These are phyloP conservation scores for Pseudonaja textilis DNA, from an alignment of 2,113 vertebrate genomes.

Conservation along the genomic window DNA sequence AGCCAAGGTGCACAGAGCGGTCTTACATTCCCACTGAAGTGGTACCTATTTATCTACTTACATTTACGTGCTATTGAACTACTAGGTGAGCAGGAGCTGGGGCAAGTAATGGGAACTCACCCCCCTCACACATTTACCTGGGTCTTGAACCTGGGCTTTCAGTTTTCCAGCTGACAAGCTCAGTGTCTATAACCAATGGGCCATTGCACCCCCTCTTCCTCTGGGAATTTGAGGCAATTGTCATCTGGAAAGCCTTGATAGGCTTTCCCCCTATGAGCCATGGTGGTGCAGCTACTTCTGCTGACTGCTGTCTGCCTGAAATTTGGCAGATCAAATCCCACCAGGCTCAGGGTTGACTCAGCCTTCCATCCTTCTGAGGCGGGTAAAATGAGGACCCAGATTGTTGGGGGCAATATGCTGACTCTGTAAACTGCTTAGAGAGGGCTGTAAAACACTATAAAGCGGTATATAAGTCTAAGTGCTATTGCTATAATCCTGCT, in stretches of 20 bases:
- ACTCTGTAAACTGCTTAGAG: no score
- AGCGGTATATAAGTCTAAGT: no score
- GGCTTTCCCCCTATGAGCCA: not conserved
- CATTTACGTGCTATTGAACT: not conserved
- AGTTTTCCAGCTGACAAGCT: not conserved
- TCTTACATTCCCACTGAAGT: not conserved
- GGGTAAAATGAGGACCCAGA: no score
- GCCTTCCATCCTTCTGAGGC: no score
- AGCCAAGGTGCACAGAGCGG: fast-evolving
- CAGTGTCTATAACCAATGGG: no score
- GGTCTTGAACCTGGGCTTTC: not conserved
- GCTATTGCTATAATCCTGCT: not conserved
- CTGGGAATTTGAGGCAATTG: not conserved
- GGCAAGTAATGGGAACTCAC: not conserved
- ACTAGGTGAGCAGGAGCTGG: not conserved
- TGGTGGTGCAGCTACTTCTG: no score
- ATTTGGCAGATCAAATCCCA: no score
- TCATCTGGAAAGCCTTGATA: not conserved
- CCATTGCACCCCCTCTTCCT: not conserved
- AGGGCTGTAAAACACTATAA: no score
- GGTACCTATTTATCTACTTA: not conserved
- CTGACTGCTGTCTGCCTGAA: no score
- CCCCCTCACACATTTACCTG: not conserved
- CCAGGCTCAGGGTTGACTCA: no score
- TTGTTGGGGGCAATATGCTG: no score